Percentiles rank a stretch among this genome's conserved stretches.
These are phyloP conservation scores for Ptychochromis oligacanthus DNA, from an alignment of 2,113 vertebrate genomes.

Conservation along the genomic window DNA sequence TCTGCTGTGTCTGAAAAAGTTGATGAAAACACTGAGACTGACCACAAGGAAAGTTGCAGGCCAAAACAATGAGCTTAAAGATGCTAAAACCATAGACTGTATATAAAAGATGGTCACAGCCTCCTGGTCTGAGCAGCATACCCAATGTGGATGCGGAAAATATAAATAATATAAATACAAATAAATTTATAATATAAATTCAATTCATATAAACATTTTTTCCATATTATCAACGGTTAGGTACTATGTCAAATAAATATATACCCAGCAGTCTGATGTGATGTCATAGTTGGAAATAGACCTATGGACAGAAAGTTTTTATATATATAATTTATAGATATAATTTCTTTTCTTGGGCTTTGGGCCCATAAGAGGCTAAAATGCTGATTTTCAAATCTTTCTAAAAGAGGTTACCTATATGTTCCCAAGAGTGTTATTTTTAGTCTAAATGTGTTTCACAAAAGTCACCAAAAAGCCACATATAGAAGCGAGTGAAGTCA, in stretches of 20 bases:
- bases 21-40: too few species aligned
- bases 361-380: not conserved
- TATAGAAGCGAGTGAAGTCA: not conserved
- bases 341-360: not conserved
- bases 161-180: too few species aligned
- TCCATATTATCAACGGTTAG: not conserved
- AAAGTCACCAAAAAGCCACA: not conserved
- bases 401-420: not conserved
- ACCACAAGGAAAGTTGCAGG: not conserved
- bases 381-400: not conserved
- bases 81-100: not conserved
- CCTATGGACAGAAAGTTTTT: not conserved
- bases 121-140: too few species aligned
- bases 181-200: too few species aligned
- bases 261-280: not conserved
- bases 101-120: not conserved
- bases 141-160: not conserved
- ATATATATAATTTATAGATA: too few species aligned
- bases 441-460: not conserved
- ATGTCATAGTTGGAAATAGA: not conserved
- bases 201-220: not conserved
- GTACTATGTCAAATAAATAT: not conserved
- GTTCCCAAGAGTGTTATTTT: not conserved
- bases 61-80: not conserved
- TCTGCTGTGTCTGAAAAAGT: too few species aligned